Base-by-base conservation (phyloP, 2,888 invertebrate species). In the Syrista parreyssii region DNA sequence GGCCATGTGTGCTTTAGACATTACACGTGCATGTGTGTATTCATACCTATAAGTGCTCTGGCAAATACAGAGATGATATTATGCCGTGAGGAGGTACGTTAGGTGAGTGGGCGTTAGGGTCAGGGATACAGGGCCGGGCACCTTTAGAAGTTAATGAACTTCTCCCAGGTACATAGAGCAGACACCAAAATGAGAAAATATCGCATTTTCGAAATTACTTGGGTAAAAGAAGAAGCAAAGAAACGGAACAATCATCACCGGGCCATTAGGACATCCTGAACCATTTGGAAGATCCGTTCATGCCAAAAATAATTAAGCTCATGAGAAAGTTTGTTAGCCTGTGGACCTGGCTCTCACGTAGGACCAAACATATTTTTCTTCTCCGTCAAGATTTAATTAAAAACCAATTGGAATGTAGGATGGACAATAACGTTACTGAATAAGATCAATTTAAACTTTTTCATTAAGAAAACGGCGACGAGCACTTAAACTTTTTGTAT, bases 101-200 rank as follows among this genome's bases (percentile, higher is more conserved):
- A 71, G 71, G 71, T 30, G 82, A 83, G 85, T 86, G 84, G 85
- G 84, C 84, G 84, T 81, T 80, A 82, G 82, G 83, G 84, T 82
- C 86, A 84, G 78, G 84, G 84, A 81, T 82, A 84, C 83, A 84
- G 84, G 84, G 83, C 82, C 84, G 83, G 83, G 78, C 31, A 33
- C 33, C 33, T 33, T 71, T 31, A 31, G 31, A 3, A 55, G 55
- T 55, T 55, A 23, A 55, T 55, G 55, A 55, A 55, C 55, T 40
- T 40, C 15, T 40, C 40, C 15, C 40, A 40, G 40, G 15, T 40
- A 40, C 40, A 40, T 15, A 6, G 40, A 6, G 6, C 6, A 6
- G 40, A 15, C 40, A 15, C 6, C 15, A 15, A 23, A 55, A 55
- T 55, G 55, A 55, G 23, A 55, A 55, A 55, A 55, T 23, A 55